Conservation (phyloP, 2,797 vertebrate species). For the Malacoraja senta region DNA sequence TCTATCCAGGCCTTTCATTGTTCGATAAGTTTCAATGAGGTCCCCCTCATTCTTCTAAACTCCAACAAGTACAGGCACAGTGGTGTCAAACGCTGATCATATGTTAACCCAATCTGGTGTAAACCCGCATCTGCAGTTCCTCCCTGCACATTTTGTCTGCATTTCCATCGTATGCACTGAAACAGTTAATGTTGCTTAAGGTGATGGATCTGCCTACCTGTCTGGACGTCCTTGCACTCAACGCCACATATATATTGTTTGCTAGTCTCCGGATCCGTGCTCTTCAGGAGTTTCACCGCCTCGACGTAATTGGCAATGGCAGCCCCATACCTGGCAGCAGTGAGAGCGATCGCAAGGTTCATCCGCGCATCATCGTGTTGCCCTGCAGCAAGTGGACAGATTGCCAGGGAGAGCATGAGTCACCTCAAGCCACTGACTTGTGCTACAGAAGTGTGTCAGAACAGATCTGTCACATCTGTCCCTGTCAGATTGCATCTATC, state of each 20-base stretch:
- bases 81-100: too few relatives aligned
- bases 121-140: too few relatives aligned
- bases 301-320: conserved; percentile 88
- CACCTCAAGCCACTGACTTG: conserved; percentile 81
- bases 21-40: too few relatives aligned
- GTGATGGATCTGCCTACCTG: conserved; percentile 64
- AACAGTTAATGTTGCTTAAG: conserved; percentile 35
- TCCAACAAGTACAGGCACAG: too few relatives aligned
- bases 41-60: too few relatives aligned
- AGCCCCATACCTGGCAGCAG: conserved; percentile 88
- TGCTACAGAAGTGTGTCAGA: conserved; percentile 86
- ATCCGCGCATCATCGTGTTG: conserved; percentile 83
- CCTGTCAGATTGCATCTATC: conserved; percentile 78
- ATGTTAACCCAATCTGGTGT: too few relatives aligned
- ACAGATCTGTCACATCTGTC: conserved; percentile 87
- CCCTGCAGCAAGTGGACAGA: conserved; percentile 73
- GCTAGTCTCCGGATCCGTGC: conserved; percentile 59
- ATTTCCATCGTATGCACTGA: not conserved
- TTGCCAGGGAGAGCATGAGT: conserved; percentile 73
- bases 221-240: conserved; percentile 69
- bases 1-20: too few relatives aligned
- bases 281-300: conserved; percentile 76
- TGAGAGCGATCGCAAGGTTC: conserved; percentile 86
- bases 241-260: conserved; percentile 69
- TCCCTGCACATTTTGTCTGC: too few relatives aligned